Percentiles rank a stretch among this genome's conserved stretches.
Conservation (phyloP, 2,797 vertebrate genomes). For the Pantherophis vulpinus region DNA sequence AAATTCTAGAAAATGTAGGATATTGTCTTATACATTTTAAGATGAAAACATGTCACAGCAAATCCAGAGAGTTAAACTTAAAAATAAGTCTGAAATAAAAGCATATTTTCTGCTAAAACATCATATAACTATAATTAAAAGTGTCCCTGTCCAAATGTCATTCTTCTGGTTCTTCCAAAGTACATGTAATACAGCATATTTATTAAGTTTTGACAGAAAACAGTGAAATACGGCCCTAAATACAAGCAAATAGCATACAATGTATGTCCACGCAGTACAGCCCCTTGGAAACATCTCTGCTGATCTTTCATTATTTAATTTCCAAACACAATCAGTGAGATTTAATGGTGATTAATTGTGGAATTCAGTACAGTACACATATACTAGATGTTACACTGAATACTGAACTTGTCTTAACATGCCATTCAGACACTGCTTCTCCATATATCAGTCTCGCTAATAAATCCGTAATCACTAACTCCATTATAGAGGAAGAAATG, state of each 20-base stretch:
- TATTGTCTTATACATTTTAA: background rate
- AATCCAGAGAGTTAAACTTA: background rate
- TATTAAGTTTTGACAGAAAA: background rate
- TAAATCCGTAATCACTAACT: background rate
- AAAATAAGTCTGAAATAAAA: background rate
- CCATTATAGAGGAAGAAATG: background rate
- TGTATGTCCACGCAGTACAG: background rate
- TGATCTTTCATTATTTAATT: background rate
- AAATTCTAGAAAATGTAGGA: background rate
- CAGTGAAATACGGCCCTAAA: background rate
- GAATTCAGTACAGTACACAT: background rate
- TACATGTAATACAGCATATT: background rate
- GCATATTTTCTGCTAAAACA: background rate
- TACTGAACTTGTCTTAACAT: background rate
- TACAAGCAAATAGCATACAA: background rate
- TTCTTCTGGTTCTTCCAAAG: background rate
- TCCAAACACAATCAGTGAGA: background rate
- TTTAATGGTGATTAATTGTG: background rate
- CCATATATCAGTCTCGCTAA: background rate
- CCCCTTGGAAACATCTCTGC: background rate
- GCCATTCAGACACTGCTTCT: background rate
- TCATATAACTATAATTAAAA: background rate
- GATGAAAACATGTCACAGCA: background rate
- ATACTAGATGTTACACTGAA: background rate
- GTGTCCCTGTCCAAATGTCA: background rate